Conservation (phyloP, 2,797 vertebrate species). For the Buphagus erythrorhynchus region DNA sequence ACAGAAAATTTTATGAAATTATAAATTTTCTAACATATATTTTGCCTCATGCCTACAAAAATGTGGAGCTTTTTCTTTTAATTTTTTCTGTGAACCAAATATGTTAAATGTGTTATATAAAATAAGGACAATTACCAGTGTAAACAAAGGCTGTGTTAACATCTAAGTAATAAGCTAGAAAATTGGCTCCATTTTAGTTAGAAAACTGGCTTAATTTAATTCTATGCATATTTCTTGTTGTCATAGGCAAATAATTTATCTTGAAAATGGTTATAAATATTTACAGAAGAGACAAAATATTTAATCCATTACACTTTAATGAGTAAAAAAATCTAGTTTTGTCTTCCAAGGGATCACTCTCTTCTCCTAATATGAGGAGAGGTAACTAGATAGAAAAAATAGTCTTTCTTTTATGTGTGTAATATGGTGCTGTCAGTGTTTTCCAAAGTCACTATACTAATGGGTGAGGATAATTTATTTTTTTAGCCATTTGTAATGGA, state of each 20-base stretch:
- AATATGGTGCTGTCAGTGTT: neutral
- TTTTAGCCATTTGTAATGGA: neutral
- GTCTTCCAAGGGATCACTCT: neutral
- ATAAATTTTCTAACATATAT: neutral
- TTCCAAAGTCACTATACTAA: neutral
- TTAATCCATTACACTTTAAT: neutral
- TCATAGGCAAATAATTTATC: neutral
- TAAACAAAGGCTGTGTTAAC: slow-evolving; percentile 45
- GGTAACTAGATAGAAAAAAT: neutral
- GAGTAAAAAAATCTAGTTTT: neutral
- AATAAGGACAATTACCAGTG: slow-evolving; percentile 54
- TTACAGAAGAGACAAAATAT: neutral
- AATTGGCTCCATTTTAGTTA: slow-evolving; percentile 26
- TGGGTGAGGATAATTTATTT: neutral
- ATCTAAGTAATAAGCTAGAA: slow-evolving; percentile 37
- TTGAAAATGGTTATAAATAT: neutral
- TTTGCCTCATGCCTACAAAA: slow-evolving; percentile 14
- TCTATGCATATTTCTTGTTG: neutral
- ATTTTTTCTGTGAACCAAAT: slow-evolving; percentile 44
- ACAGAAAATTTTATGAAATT: neutral
- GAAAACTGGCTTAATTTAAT: slow-evolving; percentile 9
- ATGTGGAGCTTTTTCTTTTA: neutral
- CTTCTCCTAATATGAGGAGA: neutral
- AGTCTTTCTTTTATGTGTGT: neutral
- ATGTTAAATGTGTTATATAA: slow-evolving; percentile 48